Base-by-base conservation (phyloP, 64 coral and sea anemone species). In the Hydrozoanthus tunicans region DNA sequence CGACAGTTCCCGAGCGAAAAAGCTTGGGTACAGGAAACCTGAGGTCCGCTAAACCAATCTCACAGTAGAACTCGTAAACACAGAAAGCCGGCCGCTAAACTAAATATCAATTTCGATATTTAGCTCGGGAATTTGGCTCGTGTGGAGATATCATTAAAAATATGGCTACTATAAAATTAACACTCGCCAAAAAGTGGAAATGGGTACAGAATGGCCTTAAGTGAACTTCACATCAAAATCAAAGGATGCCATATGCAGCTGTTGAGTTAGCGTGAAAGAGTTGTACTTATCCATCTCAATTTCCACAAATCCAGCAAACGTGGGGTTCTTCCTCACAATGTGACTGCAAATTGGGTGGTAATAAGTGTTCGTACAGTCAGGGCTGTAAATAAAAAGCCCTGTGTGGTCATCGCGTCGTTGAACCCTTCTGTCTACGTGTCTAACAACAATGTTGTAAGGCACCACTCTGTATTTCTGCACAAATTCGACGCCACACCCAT, bases 401-500 rank as follows among this genome's bases (percentile, higher is more conserved):
- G 43, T 93, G 12, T 77, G 77, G 55, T 89, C 78, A 64, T 94
- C 58, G 7, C 86, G 14, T 8, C 79, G 13, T 6, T 12, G 20
- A 80, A 90, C 59, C 7, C 86, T 53, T 17, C 79, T 43, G 56
- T 94, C 86, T 25, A 83, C 11, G 59, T 94, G 92, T 9, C 62
- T 94, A 14, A 94, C 69, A 23, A 94, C 86, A 9, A 89, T 62
- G 79, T 93, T 81, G 17, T 89, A 17, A 5, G 92, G 92, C 13
- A 56, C 7, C 13, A 23, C 9, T n/a, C 86, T 25, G 14, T 89
- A 81, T 80, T 89, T 93, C 5, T 54, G 32, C 25, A 32, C 56
- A 17, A 79, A 79, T 14, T 82, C 67, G 10, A 77, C 12, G 6
- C 92, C 78, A 64, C 92, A 93, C 5, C 92, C 85, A 79, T 79